Percentiles rank a stretch among this genome's conserved stretches.
Evolutionary conservation across 2,113 vertebrate species (phyloP).

Genomic region (Helogale parvula): DNA sequence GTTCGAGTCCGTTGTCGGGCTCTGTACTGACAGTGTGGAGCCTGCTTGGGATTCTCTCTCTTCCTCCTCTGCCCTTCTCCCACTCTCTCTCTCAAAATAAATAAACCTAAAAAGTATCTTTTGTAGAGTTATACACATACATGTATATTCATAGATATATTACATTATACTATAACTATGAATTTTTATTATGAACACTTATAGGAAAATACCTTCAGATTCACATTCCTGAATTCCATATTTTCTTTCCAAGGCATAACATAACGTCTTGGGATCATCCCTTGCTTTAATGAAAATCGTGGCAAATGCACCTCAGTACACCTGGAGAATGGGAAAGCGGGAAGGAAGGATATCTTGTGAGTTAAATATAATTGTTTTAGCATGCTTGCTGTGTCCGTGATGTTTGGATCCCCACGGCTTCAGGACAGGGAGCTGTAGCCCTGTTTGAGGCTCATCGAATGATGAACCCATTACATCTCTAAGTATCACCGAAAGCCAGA

Average conservation of each 20-base stretch:
- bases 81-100: background rate
- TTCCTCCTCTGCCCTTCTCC: no score
- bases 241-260: constrained; percentile 88
- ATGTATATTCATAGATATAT: background rate
- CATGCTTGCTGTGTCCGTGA: background rate
- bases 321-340: background rate
- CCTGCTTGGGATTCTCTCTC: no score
- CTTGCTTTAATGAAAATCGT: constrained; percentile 61
- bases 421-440: background rate
- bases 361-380: background rate
- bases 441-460: background rate
- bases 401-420: background rate
- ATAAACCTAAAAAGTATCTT: background rate
- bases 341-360: background rate
- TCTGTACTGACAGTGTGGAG: no score
- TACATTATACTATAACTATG: background rate
- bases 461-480: background rate
- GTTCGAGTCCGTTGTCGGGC: no score
- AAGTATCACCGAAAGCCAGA: background rate
- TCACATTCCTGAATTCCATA: constrained; percentile 83
- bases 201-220: constrained; percentile 83
- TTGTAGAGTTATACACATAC: background rate
- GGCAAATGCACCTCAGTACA: background rate
- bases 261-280: constrained; percentile 82
- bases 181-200: background rate